Base-by-base conservation (phyloP, 2,888 invertebrate genomes). In the Amiota mariae region DNA sequence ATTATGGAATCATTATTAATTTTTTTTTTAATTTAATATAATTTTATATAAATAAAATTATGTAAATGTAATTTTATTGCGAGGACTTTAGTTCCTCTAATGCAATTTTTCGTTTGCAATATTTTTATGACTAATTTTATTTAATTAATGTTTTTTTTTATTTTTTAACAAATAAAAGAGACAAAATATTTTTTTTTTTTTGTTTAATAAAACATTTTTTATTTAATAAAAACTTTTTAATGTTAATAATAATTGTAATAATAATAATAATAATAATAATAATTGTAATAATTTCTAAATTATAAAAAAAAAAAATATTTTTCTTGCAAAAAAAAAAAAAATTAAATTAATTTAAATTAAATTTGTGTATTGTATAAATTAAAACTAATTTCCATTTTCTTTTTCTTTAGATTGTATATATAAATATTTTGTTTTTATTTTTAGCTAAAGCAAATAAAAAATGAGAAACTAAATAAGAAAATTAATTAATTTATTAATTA, bases 391-490 rank as follows among this genome's bases (percentile, higher is more conserved):
- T 70, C 56, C 73, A 72, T 20, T 73, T 51, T 71, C 12, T 75
- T 64, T 36, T n/a, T n/a, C n/a, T n/a, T n/a, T n/a, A n/a, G 6
- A 36, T 6, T 4, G 6, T 36, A 36, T 36, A 6, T 72, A 48
- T 49, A 36, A 36, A 36, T 36, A 36, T 76, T 73, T 78, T 78
- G 74, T 77, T 72, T 74, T 76, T 56, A 71, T 71, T 77, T 80
- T 86, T 87, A 87, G 84, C 87, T 87, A 87, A 87, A 87, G 85
- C 84, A 85, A 87, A 87, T 85, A 87, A 85, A 87, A 87, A 83
- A 85, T 83, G 79, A 76, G 70, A 48, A 78, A 78, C 71, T 78
- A 76, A 78, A 78, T 75, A 36, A 36, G 36, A 36, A 36, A 4
- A 6, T 36, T 36, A 36, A 36, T 36, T 36, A 68, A 24, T 68